These are phyloP conservation scores for Cosmia pyralina DNA, from an alignment of 2,888 invertebrate species.

Conservation along the genomic window DNA sequence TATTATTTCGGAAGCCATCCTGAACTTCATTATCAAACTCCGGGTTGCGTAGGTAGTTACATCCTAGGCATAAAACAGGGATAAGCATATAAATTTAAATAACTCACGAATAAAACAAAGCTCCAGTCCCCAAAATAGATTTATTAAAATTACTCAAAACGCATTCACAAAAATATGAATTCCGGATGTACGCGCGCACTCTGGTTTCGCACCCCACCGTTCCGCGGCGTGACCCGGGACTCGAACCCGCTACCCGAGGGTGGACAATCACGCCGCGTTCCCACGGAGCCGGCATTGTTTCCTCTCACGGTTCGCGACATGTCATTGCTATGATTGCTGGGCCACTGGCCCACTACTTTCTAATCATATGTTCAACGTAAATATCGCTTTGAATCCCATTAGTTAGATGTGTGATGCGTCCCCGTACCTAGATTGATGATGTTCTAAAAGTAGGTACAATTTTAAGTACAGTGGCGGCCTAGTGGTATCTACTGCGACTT, in stretches of 20 bases:
- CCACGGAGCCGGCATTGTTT: constrained; percentile 84
- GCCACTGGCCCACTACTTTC: constrained; percentile 74
- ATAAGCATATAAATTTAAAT: constrained; percentile 3
- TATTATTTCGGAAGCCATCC: background rate
- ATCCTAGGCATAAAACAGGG: constrained; percentile 5
- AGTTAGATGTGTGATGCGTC: constrained; percentile 39
- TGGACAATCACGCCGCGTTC: constrained; percentile 84
- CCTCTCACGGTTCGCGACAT: constrained; percentile 88
- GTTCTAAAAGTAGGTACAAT: constrained; percentile 13
- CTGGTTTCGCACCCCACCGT: constrained; percentile 88
- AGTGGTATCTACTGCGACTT: too few species aligned
- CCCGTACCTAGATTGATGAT: constrained; percentile 13
- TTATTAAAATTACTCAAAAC: constrained; percentile 57
- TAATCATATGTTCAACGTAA: constrained; percentile 75
- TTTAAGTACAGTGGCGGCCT: background rate
- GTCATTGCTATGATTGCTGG: constrained; percentile 84
- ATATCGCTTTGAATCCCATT: constrained; percentile 56
- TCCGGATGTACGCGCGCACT: constrained; percentile 81
- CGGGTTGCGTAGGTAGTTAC: background rate
- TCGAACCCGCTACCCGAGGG: constrained; percentile 81
- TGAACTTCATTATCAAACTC: constrained; percentile 2
- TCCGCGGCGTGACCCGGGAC: constrained; percentile 76
- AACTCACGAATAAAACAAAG: constrained; percentile 47
- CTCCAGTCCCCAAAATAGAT: constrained; percentile 49
- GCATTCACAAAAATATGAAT: constrained; percentile 74